Percentiles rank a stretch among this genome's conserved stretches.
Conservation (phyloP, 92 coral and sea anemone genomes). For the Paragorgia papillata region DNA sequence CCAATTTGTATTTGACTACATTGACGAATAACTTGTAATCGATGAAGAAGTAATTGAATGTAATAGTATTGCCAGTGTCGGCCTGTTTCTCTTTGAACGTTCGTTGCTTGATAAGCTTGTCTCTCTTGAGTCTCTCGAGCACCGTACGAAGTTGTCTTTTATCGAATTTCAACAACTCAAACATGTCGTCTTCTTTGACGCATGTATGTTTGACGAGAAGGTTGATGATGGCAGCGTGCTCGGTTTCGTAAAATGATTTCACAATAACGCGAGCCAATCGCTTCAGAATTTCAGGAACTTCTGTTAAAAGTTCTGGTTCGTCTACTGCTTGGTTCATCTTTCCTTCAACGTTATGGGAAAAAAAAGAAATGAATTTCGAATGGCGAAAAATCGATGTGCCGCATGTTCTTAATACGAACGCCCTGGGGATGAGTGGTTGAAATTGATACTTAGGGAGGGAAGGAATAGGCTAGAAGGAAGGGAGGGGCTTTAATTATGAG, state of each 20-base stretch:
- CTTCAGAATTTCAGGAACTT: constrained; percentile 81
- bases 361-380: too few species aligned
- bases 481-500: too few species aligned
- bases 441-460: too few species aligned
- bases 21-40: constrained; percentile 95
- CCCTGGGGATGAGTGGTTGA: too few species aligned
- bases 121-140: constrained; percentile 79
- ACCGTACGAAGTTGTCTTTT: constrained; percentile 83
- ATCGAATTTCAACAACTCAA: constrained; percentile 80
- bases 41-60: constrained; percentile 86
- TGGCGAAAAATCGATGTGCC: too few species aligned
- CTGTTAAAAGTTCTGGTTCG: constrained; percentile 85
- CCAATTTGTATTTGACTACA: constrained; percentile 91
- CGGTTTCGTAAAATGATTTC: constrained; percentile 87
- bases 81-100: constrained; percentile 83
- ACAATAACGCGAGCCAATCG: constrained; percentile 78
- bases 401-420: too few species aligned
- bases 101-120: constrained; percentile 90
- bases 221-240: constrained; percentile 77
- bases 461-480: too few species aligned
- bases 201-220: constrained; percentile 82
- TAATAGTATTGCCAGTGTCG: constrained; percentile 78
- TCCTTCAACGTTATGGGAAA: neutral
- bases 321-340: constrained; percentile 83
- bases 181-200: constrained; percentile 94